Evolutionary conservation across 2,113 vertebrate species (phyloP).

Genomic region (Triplophysa dalaica): DNA sequence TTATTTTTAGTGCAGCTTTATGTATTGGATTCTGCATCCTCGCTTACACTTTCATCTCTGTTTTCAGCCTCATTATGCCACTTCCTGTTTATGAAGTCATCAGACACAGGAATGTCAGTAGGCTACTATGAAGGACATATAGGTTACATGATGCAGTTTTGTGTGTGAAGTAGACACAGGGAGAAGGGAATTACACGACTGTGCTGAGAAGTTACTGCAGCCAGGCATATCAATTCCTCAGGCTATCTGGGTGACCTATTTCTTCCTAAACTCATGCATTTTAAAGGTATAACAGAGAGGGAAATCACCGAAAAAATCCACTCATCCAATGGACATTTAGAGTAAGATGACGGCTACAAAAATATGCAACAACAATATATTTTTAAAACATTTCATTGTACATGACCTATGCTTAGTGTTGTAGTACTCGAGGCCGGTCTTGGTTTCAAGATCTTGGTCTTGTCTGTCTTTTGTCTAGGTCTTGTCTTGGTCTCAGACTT

Average conservation of each 20-base stretch:
- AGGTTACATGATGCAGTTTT: background rate
- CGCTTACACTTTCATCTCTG: constrained; percentile 27
- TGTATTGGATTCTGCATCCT: constrained; percentile 24
- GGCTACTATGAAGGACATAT: background rate
- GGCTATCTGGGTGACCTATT: constrained; percentile 72
- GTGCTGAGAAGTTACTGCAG: constrained; percentile 47
- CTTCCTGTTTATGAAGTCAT: constrained; percentile 51
- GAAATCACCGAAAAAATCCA: constrained; percentile 4
- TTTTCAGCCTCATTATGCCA: constrained; percentile 34
- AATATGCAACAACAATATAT: too few relatives aligned
- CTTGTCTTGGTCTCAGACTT: too few relatives aligned
- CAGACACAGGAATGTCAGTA: constrained; percentile 29
- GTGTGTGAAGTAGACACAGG: background rate
- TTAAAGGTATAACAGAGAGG: constrained; percentile 47
- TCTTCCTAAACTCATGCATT: constrained; percentile 57
- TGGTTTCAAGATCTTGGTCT: too few relatives aligned
- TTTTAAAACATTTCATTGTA: background rate
- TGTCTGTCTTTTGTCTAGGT: too few relatives aligned
- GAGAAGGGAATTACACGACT: background rate
- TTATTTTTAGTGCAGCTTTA: constrained; percentile 10
- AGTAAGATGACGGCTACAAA: background rate
- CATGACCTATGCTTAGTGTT: background rate
- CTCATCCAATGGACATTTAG: background rate
- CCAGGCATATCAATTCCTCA: constrained; percentile 59
- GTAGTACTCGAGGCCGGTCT: too few relatives aligned